phyloP scores from a whole-genome alignment of 2,888 invertebrate species.

The Agrotis puta region DNA sequence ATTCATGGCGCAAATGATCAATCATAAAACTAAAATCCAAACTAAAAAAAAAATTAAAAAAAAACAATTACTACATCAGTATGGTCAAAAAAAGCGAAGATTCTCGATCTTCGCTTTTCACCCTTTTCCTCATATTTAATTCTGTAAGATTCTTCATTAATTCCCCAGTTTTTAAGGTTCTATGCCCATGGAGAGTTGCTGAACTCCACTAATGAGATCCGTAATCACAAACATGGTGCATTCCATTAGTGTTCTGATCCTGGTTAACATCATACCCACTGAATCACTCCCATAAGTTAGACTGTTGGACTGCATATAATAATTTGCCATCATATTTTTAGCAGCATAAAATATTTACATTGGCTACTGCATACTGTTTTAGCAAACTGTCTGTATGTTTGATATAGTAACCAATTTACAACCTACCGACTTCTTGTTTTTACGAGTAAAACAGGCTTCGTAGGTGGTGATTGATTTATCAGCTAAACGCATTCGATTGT shows the following conservation, averaged over 20 bases:
- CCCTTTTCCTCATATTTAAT: too few relatives aligned
- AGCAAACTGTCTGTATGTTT: slow-evolving; percentile 54
- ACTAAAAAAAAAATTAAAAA: too few relatives aligned
- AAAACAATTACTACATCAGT: too few relatives aligned
- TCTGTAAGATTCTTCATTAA: too few relatives aligned
- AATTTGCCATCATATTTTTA: slow-evolving; percentile 41
- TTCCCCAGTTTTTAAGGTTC: too few relatives aligned
- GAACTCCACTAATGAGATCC: too few relatives aligned
- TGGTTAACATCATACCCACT: background rate
- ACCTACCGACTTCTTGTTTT: slow-evolving; percentile 39
- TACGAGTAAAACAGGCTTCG: slow-evolving; percentile 21
- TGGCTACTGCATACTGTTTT: slow-evolving; percentile 39
- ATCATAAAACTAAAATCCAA: too few relatives aligned
- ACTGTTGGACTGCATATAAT: background rate
- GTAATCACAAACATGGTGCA: background rate
- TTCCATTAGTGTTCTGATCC: background rate
- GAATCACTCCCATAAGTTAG: background rate
- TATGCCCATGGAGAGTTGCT: too few relatives aligned
- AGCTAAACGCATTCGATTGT: slow-evolving; percentile 19
- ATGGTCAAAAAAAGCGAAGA: too few relatives aligned
- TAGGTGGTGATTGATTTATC: slow-evolving; percentile 56
- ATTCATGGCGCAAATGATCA: too few relatives aligned
- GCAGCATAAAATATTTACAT: slow-evolving; percentile 50
- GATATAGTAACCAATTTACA: slow-evolving; percentile 53
- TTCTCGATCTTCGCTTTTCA: too few relatives aligned